These are phyloP conservation scores for Agrochola lychnidis DNA, from an alignment of 2,888 invertebrate species.

Conservation along the genomic window DNA sequence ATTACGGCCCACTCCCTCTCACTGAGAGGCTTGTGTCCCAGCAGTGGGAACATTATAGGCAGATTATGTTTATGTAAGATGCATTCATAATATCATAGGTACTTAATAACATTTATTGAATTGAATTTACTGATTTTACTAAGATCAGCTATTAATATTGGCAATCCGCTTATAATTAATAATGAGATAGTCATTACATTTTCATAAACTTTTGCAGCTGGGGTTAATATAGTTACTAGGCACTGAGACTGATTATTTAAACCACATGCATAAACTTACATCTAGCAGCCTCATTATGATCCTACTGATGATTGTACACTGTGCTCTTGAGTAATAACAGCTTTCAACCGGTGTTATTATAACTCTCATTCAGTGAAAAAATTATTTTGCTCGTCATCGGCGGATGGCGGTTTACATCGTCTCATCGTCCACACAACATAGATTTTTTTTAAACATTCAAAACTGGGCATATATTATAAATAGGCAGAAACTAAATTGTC, in stretches of 20 bases:
- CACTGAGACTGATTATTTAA: not conserved
- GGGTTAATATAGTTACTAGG: not conserved
- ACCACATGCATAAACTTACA: conserved; percentile 10
- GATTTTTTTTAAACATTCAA: not conserved
- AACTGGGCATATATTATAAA: not conserved
- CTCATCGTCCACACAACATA: not conserved
- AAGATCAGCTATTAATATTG: conserved; percentile 2
- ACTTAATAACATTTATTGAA: not conserved
- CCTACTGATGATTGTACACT: conserved; percentile 28
- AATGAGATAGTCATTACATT: not conserved
- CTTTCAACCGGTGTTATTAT: conserved; percentile 47
- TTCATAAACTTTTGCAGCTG: conserved; percentile 3
- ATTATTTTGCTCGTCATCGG: conserved; percentile 44
- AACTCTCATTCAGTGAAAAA: conserved; percentile 51
- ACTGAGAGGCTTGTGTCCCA: too few relatives aligned
- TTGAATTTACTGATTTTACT: not conserved
- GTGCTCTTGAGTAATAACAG: conserved; percentile 36
- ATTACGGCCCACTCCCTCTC: too few relatives aligned
- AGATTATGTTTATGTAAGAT: not conserved
- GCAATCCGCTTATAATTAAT: conserved; percentile 19
- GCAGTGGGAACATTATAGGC: too few relatives aligned
- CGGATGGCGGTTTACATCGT: conserved; percentile 20
- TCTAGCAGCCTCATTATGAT: not conserved
- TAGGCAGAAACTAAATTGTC: not conserved
- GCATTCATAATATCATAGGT: not conserved